Evolutionary conservation across 2,113 vertebrate genomes (phyloP).

Genomic region (Tetrao urogallus): DNA sequence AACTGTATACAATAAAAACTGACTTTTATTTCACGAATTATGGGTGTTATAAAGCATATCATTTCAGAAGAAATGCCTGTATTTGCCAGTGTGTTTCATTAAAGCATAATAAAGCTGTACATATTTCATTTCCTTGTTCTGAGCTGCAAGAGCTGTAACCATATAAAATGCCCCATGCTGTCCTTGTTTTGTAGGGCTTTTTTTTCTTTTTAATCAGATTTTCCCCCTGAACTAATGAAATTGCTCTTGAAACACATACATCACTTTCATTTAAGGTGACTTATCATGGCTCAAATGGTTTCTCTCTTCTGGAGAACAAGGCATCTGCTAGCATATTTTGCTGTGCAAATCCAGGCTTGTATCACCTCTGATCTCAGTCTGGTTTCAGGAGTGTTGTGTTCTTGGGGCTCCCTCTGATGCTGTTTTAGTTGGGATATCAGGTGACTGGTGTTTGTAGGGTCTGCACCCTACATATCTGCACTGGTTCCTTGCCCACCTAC

Average conservation of each 20-base stretch:
- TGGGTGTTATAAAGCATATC: constrained; percentile 20
- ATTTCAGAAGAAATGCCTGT: constrained; percentile 14
- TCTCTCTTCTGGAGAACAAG: background rate
- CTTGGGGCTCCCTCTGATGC: background rate
- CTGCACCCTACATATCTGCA: background rate
- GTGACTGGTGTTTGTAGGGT: background rate
- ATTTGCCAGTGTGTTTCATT: constrained; percentile 54
- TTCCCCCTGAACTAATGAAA: constrained; percentile 25
- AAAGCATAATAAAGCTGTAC: constrained; percentile 67
- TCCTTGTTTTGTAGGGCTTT: background rate
- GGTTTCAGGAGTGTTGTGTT: background rate
- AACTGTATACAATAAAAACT: background rate
- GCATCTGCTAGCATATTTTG: background rate
- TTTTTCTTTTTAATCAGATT: constrained; percentile 44
- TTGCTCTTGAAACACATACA: constrained; percentile 28
- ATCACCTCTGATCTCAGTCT: background rate
- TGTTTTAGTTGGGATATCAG: background rate
- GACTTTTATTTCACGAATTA: constrained; percentile 48
- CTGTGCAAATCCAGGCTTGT: background rate
- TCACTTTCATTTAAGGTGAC: constrained; percentile 47
- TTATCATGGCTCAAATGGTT: background rate
- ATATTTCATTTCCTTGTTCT: constrained; percentile 59
- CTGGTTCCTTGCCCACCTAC: background rate
- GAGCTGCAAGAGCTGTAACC: constrained; percentile 18
- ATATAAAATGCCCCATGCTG: constrained; percentile 34